Base-by-base conservation (phyloP, 2,888 invertebrate species). In the Mythimna vitellina region DNA sequence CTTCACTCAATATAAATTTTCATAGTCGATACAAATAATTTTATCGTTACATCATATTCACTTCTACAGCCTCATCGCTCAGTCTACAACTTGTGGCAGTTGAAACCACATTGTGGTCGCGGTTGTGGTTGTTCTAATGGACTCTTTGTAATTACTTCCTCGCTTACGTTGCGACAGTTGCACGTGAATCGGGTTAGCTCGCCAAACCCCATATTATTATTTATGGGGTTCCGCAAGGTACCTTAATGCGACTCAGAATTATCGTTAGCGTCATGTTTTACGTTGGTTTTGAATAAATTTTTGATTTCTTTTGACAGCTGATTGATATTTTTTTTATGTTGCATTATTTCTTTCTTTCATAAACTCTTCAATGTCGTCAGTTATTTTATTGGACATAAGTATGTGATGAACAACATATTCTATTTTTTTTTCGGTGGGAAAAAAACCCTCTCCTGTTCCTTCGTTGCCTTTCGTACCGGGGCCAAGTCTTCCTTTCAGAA, bases 91-190 rank as follows among this genome's bases (percentile, higher is more conserved):
- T 84, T 82, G 70, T 14, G 35, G 58, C 60, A 22, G 32, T 56
- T 42, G 58, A 22, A 76, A 87, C 88, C 87, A 73, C 88, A 85
- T 77, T 83, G 86, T 82, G 86, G 87, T 84, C 77, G 82, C 85
- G 62, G 54, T 84, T 79, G 89, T 79, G 89, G 90, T 89, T 89
- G 86, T 89, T 90, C 88, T 91, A 94, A 92, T 92, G 89, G 88
- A 86, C 86, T 78, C 76, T 73, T 82, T 87, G 90, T 93, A 93
- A 93, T 93, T 90, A 90, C 92, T 93, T 94, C 92, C 93, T 88
- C 90, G 84, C 84, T 86, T 87, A 91, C 88, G 86, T 86, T 87
- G 90, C 88, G 87, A 86, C 87, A 86, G 76, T 76, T 79, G 86
- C 81, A 86, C 86, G 82, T 84, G 71, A 87, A 85, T 82, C 76